Evolutionary conservation across 2,113 vertebrate species (phyloP), one percentile per base, ranked within the genome.

Genomic region (Thalassarche chlororhynchos): DNA sequence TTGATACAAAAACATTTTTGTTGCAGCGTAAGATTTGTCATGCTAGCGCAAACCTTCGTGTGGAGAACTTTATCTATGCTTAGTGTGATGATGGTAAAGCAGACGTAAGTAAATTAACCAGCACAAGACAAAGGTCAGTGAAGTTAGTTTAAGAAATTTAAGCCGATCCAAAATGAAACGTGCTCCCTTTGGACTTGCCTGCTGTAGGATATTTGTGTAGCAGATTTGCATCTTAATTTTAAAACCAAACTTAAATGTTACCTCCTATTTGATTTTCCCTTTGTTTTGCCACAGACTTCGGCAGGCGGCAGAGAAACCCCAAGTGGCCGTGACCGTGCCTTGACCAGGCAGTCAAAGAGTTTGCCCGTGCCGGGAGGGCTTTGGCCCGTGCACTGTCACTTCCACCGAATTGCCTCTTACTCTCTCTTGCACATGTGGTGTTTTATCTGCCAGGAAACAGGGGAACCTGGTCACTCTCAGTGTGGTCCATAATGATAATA

Each of bases 151-250:
- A 95, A 89, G 93, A 94, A 91, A 87, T 82, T 71, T 71, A 87
- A 93, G 74, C 89, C 40, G 38, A 91, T 93, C 47, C 77, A 65
- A 94, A 97, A 90, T 95, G 93, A 95, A 97, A 89, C 29, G 19
- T 17, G 36, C n/a, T 92, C 89, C 89, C 91, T 93, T 91, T 26
- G 84, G 92, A 91, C 64, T 65, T 61, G 89, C 47, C 54, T 74
- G 49, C 44, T 82, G 70, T 32, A 70, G 84, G 81, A 42, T 94
- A 70, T 95, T 94, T 96, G 91, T 83, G 87, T 61, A 95, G 61
- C 77, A 91, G 91, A 94, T 94, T 91, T 97, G 94, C 89, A 95
- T 97, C 94, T 96, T 95, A 89, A 90, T 96, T 97, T 95, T 95
- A 87, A 92, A 95, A 75, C 51, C 44, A 60, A 92, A 89, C 90